phyloP scores from a whole-genome alignment of 1,140 invertebrate genomes.

The Samia ricini region DNA sequence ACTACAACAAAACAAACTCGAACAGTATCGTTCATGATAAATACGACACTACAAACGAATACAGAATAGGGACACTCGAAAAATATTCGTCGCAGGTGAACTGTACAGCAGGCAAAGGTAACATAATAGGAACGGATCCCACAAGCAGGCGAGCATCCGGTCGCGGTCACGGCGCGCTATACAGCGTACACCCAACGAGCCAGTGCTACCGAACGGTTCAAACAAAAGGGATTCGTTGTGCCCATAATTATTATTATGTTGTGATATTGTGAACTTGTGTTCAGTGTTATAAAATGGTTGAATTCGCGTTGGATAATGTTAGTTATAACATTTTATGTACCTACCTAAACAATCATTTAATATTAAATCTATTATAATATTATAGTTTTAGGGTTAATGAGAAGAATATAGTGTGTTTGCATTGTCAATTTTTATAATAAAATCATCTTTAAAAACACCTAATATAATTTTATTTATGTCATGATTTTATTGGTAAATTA shows the following conservation, averaged over 20 bases:
- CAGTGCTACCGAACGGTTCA: not conserved
- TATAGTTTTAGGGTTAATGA: not conserved
- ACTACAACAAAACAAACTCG: no score
- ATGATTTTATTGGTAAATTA: no score
- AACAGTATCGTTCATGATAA: no score
- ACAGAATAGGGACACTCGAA: no score
- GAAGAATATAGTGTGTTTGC: not conserved
- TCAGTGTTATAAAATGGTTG: conserved; percentile 9
- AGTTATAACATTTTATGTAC: no score
- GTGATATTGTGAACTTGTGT: not conserved
- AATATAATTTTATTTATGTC: no score
- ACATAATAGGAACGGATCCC: conserved; percentile 5
- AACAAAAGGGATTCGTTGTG: not conserved
- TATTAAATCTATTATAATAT: not conserved
- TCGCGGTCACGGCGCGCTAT: conserved; percentile 20
- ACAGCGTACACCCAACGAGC: conserved; percentile 8
- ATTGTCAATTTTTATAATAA: no score
- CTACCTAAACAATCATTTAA: no score
- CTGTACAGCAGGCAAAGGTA: not conserved
- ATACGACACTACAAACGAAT: no score
- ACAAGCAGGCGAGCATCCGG: conserved; percentile 39
- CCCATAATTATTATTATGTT: not conserved
- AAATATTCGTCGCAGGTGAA: conserved; percentile 2
- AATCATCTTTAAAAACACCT: no score
- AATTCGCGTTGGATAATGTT: conserved; percentile 67